Conservation (phyloP, 2,797 vertebrate species). For the Hemitrygon akajei region DNA sequence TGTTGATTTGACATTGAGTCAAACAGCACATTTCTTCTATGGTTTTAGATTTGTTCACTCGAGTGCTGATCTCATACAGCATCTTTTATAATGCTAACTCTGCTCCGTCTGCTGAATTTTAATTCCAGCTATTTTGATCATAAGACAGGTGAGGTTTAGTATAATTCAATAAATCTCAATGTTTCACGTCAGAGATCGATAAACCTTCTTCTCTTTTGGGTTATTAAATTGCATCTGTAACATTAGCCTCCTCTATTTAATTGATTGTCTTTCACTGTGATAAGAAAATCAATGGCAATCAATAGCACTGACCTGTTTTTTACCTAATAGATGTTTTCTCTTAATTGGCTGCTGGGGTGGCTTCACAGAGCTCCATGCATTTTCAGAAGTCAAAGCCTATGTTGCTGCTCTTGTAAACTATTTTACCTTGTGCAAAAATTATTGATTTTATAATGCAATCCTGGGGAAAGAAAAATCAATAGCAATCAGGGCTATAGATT, state of each 20-base stretch:
- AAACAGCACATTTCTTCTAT: conserved; percentile 50
- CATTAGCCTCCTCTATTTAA: conserved; percentile 74
- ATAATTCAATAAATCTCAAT: conserved; percentile 60
- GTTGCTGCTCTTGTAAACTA: conserved; percentile 69
- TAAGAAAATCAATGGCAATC: conserved; percentile 74
- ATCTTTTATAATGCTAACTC: conserved; percentile 46
- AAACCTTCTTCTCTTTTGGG: conserved; percentile 60
- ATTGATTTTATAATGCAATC: conserved; percentile 83
- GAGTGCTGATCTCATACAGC: conserved; percentile 48
- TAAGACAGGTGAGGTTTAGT: conserved; percentile 63
- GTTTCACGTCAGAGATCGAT: conserved; percentile 71
- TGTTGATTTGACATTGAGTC: conserved; percentile 55
- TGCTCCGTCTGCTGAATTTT: conserved; percentile 45
- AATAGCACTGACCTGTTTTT: conserved; percentile 65
- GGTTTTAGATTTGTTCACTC: conserved; percentile 56
- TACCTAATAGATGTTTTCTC: conserved; percentile 70
- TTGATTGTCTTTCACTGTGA: conserved; percentile 72
- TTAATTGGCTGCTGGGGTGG: conserved; percentile 68
- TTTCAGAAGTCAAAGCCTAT: conserved; percentile 61
- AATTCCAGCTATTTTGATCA: conserved; percentile 49
- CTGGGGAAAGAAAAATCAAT: conserved; percentile 66
- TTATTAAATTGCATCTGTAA: conserved; percentile 77
- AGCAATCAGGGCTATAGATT: conserved; percentile 72
- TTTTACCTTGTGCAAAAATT: conserved; percentile 59
- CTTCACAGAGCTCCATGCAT: conserved; percentile 60